These are phyloP conservation scores for Heliconius eleuchia DNA, from an alignment of 1,140 invertebrate species.

Conservation along the genomic window DNA sequence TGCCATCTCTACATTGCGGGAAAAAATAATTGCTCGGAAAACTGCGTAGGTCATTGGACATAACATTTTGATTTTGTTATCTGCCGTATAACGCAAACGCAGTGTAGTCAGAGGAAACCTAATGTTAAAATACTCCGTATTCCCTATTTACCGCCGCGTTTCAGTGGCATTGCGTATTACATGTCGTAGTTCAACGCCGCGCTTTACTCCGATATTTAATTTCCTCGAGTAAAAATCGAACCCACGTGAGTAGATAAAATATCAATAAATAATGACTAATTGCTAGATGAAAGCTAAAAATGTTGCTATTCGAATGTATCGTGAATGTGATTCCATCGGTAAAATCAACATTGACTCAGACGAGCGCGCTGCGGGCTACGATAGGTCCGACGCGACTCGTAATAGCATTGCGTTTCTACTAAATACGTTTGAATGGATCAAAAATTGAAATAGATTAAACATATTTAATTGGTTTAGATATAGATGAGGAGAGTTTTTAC, in stretches of 20 bases:
- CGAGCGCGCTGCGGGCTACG: background rate
- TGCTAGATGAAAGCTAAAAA: background rate
- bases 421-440: background rate
- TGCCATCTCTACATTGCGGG: no score
- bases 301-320: background rate
- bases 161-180: background rate
- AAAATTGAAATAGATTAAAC: background rate
- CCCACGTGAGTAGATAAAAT: background rate
- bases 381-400: background rate
- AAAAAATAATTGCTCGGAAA: no score
- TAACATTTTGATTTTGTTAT: no score
- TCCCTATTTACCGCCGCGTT: background rate
- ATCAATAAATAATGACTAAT: background rate
- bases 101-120: background rate
- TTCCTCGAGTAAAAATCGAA: no score
- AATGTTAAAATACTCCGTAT: background rate
- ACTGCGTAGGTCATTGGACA: no score
- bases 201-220: background rate
- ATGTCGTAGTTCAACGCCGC: background rate
- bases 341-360: conserved; percentile 24
- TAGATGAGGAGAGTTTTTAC: background rate
- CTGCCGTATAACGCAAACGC: no score
- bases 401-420: conserved; percentile 2
- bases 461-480: background rate
- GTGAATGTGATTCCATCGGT: conserved; percentile 8